Evolutionary conservation across 2,113 vertebrate genomes (phyloP).

Genomic region (Hippocampus abdominalis): DNA sequence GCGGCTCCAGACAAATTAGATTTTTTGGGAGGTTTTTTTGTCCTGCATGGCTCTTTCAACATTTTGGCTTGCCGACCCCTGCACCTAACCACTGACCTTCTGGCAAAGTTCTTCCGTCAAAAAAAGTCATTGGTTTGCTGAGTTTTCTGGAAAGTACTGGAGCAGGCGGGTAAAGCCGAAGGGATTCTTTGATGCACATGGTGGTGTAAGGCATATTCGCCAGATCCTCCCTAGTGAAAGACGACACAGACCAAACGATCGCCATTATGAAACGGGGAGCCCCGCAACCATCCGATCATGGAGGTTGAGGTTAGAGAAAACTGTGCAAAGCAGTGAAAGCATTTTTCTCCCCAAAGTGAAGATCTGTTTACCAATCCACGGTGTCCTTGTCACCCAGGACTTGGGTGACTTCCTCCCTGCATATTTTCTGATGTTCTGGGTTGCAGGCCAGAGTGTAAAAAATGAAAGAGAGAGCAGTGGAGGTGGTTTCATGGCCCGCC

Average conservation of each 20-base stretch:
- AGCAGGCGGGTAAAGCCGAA: slow-evolving; percentile 81
- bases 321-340: too few species aligned
- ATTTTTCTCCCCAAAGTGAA: neutral
- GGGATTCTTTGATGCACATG: slow-evolving; percentile 89
- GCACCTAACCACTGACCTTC: slow-evolving; percentile 72
- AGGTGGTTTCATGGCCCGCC: slow-evolving; percentile 85
- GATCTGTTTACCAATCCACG: slow-evolving; percentile 73
- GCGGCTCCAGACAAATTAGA: too few species aligned
- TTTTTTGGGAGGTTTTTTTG: too few species aligned
- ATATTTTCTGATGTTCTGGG: slow-evolving; percentile 81
- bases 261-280: neutral
- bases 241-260: neutral
- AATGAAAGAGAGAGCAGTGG: slow-evolving; percentile 82
- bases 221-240: slow-evolving; percentile 79
- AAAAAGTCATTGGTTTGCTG: slow-evolving; percentile 81
- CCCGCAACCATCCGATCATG: too few species aligned
- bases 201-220: slow-evolving; percentile 83
- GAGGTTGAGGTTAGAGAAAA: too few species aligned
- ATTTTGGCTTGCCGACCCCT: too few species aligned
- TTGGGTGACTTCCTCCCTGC: slow-evolving; percentile 77
- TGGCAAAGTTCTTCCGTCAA: slow-evolving; percentile 79
- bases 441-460: slow-evolving; percentile 79
- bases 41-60: too few species aligned
- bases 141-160: slow-evolving; percentile 71
- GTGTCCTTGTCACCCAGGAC: slow-evolving; percentile 66